A percentile compares a stretch with the other conserved stretches of the same genome.
Evolutionary conservation across 1,140 invertebrate species (phyloP).

Genomic region (Diabrotica virgifera): DNA sequence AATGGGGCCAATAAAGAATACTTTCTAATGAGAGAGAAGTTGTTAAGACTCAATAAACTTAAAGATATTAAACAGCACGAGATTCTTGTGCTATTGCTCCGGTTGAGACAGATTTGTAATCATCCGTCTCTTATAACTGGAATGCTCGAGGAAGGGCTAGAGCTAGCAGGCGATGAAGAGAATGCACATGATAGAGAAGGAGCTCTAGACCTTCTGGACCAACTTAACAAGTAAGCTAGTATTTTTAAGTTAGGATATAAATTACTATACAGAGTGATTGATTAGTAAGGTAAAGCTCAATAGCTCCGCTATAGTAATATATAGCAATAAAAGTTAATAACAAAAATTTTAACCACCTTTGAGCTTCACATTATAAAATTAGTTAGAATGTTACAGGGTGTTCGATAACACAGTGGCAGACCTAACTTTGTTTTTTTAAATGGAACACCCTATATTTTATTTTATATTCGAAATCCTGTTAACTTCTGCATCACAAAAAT

Average conservation of each 20-base stretch:
- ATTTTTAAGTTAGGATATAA: neutral
- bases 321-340: too few relatives aligned
- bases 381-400: too few relatives aligned
- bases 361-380: too few relatives aligned
- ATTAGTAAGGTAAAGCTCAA: too few relatives aligned
- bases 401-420: too few relatives aligned
- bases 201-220: constrained; percentile 47
- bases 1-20: constrained; percentile 36
- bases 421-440: too few relatives aligned
- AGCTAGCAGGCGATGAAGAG: constrained; percentile 42
- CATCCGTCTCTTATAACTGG: constrained; percentile 77
- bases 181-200: constrained; percentile 40
- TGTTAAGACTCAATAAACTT: constrained; percentile 56
- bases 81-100: constrained; percentile 77
- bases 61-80: constrained; percentile 68
- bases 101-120: constrained; percentile 84
- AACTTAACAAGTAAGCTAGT: constrained; percentile 37
- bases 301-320: too few relatives aligned
- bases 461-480: too few relatives aligned
- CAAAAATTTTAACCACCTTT: too few relatives aligned
- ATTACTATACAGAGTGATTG: too few relatives aligned
- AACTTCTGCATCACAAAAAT: too few relatives aligned
- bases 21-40: constrained; percentile 55
- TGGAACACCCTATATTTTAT: too few relatives aligned
- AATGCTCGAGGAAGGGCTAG: constrained; percentile 59